Evolutionary conservation across 1,140 invertebrate genomes (phyloP), one percentile per base, ranked within the genome.

Genomic region (Chrysopa pallens): DNA sequence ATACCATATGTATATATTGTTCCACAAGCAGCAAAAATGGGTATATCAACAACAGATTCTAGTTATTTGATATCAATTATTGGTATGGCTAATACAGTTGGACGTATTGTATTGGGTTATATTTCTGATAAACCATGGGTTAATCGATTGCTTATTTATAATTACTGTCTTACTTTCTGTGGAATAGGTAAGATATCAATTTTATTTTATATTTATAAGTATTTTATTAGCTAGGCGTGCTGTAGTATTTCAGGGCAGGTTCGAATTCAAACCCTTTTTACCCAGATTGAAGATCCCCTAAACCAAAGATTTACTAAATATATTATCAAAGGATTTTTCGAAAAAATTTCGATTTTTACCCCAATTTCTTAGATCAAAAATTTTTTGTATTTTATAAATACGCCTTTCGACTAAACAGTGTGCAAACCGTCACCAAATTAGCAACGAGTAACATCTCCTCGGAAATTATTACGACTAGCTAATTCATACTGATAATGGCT

Each of bases 81-180:
- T 47, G 86, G 89, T n/a, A 74, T 82, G 35, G 77, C 84, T 9
- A 91, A 91, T 53, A 88, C 86, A 2, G 52, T 89, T n/a, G 90
- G 91, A 17, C 69, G 90, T 59, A 79, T 92, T 43, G 60, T 87
- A 37, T 64, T 91, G 11, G 85, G 89, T 42, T 89, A 84, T 53
- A 60, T 91, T 15, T 78, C 85, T 23, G 85, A 94, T 62, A 85
- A 87, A 62, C 70, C 80, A 1, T 87, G 82, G 78, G 74, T 90
- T 11, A 92, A 94, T 62, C 70, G 86, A 38, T 66, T 96, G 27
- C 68, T 75, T 46, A 70, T 94, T n/a, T 96, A 96, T 63, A 94
- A 90, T 60, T 53, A 74, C 23, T 84, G 84, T 48, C 69, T 95
- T 14, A 81, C 83, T 0, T 62, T 88, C 48, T 89, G 88, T 60